Evolutionary conservation across 2,113 vertebrate species (phyloP), one percentile per base, ranked within the genome.

Genomic region (Pluvialis apricaria): DNA sequence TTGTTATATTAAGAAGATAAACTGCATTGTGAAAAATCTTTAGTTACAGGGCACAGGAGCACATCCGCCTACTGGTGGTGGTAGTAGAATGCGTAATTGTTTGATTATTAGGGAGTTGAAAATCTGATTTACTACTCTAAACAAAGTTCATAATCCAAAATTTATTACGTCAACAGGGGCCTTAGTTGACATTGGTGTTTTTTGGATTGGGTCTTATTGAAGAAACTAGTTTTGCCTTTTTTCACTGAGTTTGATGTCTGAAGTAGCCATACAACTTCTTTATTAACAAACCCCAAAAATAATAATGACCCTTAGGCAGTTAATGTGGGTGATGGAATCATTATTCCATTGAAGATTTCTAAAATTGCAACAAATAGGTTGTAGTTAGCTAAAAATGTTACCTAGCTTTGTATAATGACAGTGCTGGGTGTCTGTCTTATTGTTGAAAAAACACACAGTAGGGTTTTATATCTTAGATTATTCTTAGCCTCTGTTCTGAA

Each of bases 1-100:
- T 66, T 64, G 5, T 29, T 83, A 8, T 2, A 15, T 34, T 38
- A 76, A 29, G 62, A 45, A 25, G 4, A 36, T 38, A 61, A 68
- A 31, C 8, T 31, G 20, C 16, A 5, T 26, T n/a, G 22, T 75
- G 73, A 69, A 86, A 72, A 61, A 66, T 22, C 4, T 29, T 28
- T 11, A 31, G 9, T 51, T 79, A 28, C 6, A 18, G 19, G 38
- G 22, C 0, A 0, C 16, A 9, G 51, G 13, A 90, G 6, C 49
- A 58, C 17, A 61, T 83, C 29, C 58, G 6, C 3, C 82, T 88
- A 21, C 15, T 42, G 15, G 4, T 69, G 26, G 15, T 51, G 7
- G 8, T 64, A 72, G 61, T 6, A 69, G 17, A 57, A 45, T 10
- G 15, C 32, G 31, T 9, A 86, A 34, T 75, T 51, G 24, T 40